phyloP scores from a whole-genome alignment of 2,888 invertebrate species.

The Microctonus brassicae region DNA sequence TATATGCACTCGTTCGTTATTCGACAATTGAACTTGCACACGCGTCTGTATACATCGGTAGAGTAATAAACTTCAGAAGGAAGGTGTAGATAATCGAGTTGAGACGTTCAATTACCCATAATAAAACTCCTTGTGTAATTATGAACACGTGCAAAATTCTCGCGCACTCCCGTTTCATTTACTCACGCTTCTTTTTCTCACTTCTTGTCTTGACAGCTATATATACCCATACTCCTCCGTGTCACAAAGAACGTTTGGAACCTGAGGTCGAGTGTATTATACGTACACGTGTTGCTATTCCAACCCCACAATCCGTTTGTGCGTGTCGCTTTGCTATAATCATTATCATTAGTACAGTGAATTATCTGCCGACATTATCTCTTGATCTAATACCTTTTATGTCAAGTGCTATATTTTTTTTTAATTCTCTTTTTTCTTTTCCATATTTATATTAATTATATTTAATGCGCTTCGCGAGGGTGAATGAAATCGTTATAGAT shows the following conservation, averaged over 20 bases:
- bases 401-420: not conserved
- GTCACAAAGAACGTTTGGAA: constrained; percentile 20
- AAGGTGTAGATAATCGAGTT: constrained; percentile 13
- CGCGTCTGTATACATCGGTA: not conserved
- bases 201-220: constrained; percentile 9
- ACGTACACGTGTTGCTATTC: constrained; percentile 23
- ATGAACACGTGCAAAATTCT: constrained; percentile 7
- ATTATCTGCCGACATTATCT: constrained; percentile 21
- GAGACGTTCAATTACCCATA: constrained; percentile 10
- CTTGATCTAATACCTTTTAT: not conserved
- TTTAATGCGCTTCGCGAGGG: not conserved
- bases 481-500: not conserved
- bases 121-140: constrained; percentile 17
- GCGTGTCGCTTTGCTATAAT: constrained; percentile 37
- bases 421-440: not conserved
- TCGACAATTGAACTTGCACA: constrained; percentile 12
- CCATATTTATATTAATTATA: not conserved
- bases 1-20: constrained; percentile 9
- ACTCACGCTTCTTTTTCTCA: not conserved
- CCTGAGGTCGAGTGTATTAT: constrained; percentile 12
- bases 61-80: constrained; percentile 12
- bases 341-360: constrained; percentile 39
- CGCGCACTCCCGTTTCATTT: constrained; percentile 9
- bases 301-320: constrained; percentile 19
- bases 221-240: not conserved